A percentile compares a stretch with the other conserved stretches of the same genome.
Conservation (phyloP, 2,888 invertebrate species). For the Diadegma fenestrale region DNA sequence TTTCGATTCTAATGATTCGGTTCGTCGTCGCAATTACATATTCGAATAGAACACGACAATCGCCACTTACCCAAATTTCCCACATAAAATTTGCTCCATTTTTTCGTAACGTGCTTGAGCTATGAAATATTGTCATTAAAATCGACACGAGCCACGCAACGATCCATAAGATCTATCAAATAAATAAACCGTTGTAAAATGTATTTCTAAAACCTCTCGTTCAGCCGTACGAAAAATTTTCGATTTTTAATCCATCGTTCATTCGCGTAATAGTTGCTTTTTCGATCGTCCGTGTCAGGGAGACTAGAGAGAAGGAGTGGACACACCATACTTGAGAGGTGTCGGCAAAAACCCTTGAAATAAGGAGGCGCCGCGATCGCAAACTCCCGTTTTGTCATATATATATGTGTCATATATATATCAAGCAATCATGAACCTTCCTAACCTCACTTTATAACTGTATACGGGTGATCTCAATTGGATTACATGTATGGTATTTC, state of each 20-base stretch:
- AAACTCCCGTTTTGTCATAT: too few species aligned
- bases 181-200: slow-evolving; percentile 66
- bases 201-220: slow-evolving; percentile 52
- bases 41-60: slow-evolving; percentile 34
- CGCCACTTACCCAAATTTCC: slow-evolving; percentile 81
- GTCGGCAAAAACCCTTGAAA: too few species aligned
- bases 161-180: slow-evolving; percentile 67
- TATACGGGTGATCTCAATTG: too few species aligned
- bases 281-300: neutral
- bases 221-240: slow-evolving; percentile 9
- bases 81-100: slow-evolving; percentile 82
- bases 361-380: too few species aligned
- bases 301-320: too few species aligned
- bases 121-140: slow-evolving; percentile 67
- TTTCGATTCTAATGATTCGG: neutral
- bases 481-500: too few species aligned
- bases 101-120: slow-evolving; percentile 41
- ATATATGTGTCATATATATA: too few species aligned
- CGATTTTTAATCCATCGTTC: slow-evolving; percentile 50
- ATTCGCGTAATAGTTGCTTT: slow-evolving; percentile 44
- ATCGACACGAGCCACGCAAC: slow-evolving; percentile 51
- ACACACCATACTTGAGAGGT: too few species aligned
- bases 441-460: too few species aligned
- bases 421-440: too few species aligned
- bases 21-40: neutral